Evolutionary conservation across 2,888 invertebrate genomes (phyloP).

Genomic region (Platerodrilus igneus): DNA sequence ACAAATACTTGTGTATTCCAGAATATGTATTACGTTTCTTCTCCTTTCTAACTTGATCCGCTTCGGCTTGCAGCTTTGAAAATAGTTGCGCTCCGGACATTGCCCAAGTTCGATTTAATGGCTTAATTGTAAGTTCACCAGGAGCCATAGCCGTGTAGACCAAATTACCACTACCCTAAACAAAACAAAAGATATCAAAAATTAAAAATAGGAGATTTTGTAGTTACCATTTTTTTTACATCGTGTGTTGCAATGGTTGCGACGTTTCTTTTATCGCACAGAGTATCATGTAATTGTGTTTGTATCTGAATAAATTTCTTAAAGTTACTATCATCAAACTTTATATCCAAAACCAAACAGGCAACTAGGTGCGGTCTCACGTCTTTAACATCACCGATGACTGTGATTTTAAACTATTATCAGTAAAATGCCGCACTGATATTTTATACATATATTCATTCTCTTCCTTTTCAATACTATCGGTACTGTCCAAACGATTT

Average conservation of each 20-base stretch:
- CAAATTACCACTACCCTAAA: conserved; percentile 50
- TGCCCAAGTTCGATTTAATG: conserved; percentile 57
- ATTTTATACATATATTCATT: conserved; percentile 41
- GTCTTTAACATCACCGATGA: conserved; percentile 46
- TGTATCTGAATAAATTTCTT: conserved; percentile 77
- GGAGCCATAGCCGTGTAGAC: conserved; percentile 67
- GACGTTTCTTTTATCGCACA: conserved; percentile 71
- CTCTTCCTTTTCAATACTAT: conserved; percentile 31
- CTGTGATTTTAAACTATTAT: conserved; percentile 29
- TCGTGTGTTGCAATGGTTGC: conserved; percentile 86
- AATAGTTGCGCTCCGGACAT: conserved; percentile 66
- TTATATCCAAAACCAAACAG: conserved; percentile 63
- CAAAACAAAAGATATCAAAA: conserved; percentile 10
- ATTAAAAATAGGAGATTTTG: too few relatives aligned
- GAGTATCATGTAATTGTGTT: conserved; percentile 68
- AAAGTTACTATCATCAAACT: conserved; percentile 55
- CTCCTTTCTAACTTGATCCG: conserved; percentile 74
- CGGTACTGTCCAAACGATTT: conserved; percentile 47
- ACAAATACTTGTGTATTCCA: conserved; percentile 79
- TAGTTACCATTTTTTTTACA: conserved; percentile 54
- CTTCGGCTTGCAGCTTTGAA: conserved; percentile 65
- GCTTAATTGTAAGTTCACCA: conserved; percentile 59
- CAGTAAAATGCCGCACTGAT: conserved; percentile 33
- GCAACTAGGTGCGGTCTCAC: conserved; percentile 69
- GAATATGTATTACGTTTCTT: conserved; percentile 79